Base-by-base conservation (phyloP, 2,113 vertebrate genomes). In the Danionella cerebrum region DNA sequence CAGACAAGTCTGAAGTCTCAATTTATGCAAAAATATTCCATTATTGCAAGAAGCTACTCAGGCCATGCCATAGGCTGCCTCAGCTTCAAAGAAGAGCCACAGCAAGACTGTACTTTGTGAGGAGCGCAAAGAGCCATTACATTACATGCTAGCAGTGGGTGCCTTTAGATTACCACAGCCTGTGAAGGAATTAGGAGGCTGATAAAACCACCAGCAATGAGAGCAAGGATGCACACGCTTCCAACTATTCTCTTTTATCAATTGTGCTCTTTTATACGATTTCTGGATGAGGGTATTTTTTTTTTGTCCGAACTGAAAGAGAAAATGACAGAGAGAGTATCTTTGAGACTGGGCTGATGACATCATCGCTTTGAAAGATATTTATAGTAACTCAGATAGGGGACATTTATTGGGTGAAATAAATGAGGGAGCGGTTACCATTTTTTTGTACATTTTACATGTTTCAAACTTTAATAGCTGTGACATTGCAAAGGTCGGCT, bases 321-420 rank as follows among this genome's bases (percentile, higher is more conserved):
- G 55, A 44, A 13, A 25, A 65, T 70, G 62, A 58, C 41, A 59
- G 42, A 44, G 18, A 21, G 47, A 62, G 18, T 51, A 64, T 77
- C 44, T 31, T 63, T 67, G 59, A 76, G 18, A 54, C 12, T 38
- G 44, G 48, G 12, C n/a, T 47, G 50, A 38, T 58, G 51, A 76
- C 60, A 45, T 66, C 68, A 67, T 57, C 57, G 67, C 67, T 62
- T 52, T 69, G 63, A 51, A 54, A 42, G 36, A 63, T 80, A 77
- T 83, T 81, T 83, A 65, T 76, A 78, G 69, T 53, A 14, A 38
- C 48, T 65, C 59, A 66, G 29, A 33, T 51, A 27, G 25, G 24
- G 65, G 48, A 50, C 13, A 48, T 41, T 68, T 71, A 65, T 21
- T 35, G 41, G 41, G 18, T 24, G 33, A 68, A 73, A 33, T 38